Evolutionary conservation across 2,888 invertebrate species (phyloP), one percentile per base, ranked within the genome.

Genomic region (Herminia tarsipennalis): DNA sequence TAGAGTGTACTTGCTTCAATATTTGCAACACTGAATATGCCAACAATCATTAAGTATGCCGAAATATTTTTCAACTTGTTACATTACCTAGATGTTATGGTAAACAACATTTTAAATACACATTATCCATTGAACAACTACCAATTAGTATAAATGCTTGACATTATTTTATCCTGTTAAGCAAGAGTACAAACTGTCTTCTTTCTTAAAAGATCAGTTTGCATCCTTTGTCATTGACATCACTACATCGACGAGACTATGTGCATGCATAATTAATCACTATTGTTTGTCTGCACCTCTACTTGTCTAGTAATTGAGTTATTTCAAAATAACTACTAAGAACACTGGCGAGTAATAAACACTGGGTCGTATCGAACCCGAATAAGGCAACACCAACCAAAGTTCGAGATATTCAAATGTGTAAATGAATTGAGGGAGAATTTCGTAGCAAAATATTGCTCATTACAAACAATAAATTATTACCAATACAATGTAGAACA

Each of bases 1-100:
- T 25, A 36, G 17, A 55, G 53, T 58, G 59, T 67, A 68, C 57
- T 70, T 64, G 68, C 62, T 70, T 70, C 61, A 62, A 69, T 53
- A 24, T 42, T 24, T 37, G 44, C 37, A 40, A 40, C 37, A 58
- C 16, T 40, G 33, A 34, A 29, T 25, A 30, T 6, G n/a, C n/a
- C n/a, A 21, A 29, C 17, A 40, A 35, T 27, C 29, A 24, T 20
- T 34, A 20, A 42, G 20, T 20, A 24, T 29, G 22, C 17, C 22
- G 13, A 32, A 24, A 42, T 34, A 29, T 12, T 39, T 1, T 40
- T 18, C 24, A 18, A 21, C 18, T 2, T 14, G 33, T 34, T 13
- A 33, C 24, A 5, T 37, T 33, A 32, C 22, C 17, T 17, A 12
- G 20, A 29, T 39, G 28, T 32, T 47, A 48, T 53, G 58, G 50